Conservation (phyloP, 2,888 invertebrate genomes). For the Synergus gifuensis region DNA sequence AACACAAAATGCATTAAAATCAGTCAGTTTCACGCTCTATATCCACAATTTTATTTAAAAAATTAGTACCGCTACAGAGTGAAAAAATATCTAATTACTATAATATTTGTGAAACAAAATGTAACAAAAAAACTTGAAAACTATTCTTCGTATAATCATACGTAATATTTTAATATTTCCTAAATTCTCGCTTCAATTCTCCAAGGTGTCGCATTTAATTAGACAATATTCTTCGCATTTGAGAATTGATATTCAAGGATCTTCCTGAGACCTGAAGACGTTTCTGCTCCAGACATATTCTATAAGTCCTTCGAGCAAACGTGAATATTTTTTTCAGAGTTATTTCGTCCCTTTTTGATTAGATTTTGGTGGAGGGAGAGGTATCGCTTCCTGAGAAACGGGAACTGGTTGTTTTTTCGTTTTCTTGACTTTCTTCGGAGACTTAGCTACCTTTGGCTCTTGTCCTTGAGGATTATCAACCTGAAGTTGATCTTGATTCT, state of each 20-base stretch:
- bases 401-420: conserved; percentile 68
- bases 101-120: too few relatives aligned
- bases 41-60: too few relatives aligned
- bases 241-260: background rate
- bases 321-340: conserved; percentile 8
- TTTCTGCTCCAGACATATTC: conserved; percentile 12
- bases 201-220: background rate
- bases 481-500: conserved; percentile 39
- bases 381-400: conserved; percentile 71
- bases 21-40: too few relatives aligned
- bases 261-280: background rate
- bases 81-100: too few relatives aligned
- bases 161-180: background rate
- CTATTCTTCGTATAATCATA: background rate
- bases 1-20: too few relatives aligned
- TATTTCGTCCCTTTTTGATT: conserved; percentile 51
- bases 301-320: conserved; percentile 30
- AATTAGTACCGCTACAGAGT: too few relatives aligned
- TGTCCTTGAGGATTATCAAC: conserved; percentile 50
- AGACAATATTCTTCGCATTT: conserved; percentile 3
- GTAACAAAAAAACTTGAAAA: background rate
- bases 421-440: conserved; percentile 68
- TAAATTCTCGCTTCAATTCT: conserved; percentile 17
- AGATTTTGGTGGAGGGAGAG: conserved; percentile 69
- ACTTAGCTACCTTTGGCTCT: conserved; percentile 65